Evolutionary conservation across 1,140 invertebrate genomes (phyloP).

Genomic region (Periplaneta americana): DNA sequence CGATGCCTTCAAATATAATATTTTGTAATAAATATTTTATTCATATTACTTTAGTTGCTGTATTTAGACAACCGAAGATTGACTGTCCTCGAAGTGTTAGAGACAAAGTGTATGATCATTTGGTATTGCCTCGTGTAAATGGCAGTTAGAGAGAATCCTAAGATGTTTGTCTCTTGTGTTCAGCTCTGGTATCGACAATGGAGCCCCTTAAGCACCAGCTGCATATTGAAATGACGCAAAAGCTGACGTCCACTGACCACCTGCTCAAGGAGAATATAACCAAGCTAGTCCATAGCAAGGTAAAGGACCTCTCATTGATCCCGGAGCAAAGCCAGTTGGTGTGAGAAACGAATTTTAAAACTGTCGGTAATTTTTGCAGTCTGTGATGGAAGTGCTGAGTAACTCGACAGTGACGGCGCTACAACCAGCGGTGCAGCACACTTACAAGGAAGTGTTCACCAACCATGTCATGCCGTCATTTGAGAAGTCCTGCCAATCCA

Average conservation of each 20-base stretch:
- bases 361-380: conserved; percentile 38
- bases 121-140: too few relatives aligned
- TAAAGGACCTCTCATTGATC: conserved; percentile 28
- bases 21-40: too few relatives aligned
- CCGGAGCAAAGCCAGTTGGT: not conserved
- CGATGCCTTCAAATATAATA: too few relatives aligned
- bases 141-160: not conserved
- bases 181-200: conserved; percentile 33
- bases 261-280: conserved; percentile 71
- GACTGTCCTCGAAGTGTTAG: too few relatives aligned
- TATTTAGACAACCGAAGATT: too few relatives aligned
- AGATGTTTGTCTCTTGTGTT: not conserved
- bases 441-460: conserved; percentile 68
- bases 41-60: too few relatives aligned
- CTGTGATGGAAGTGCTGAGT: conserved; percentile 67
- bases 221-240: conserved; percentile 61
- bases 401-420: conserved; percentile 57
- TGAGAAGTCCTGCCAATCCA: conserved; percentile 75
- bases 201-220: conserved; percentile 62
- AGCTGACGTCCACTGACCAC: conserved; percentile 62
- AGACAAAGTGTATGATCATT: too few relatives aligned
- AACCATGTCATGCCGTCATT: conserved; percentile 72
- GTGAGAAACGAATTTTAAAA: not conserved
- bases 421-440: conserved; percentile 57
- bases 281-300: conserved; percentile 69